These are phyloP conservation scores for Pluvialis apricaria DNA, from an alignment of 2,113 vertebrate genomes.

Conservation along the genomic window DNA sequence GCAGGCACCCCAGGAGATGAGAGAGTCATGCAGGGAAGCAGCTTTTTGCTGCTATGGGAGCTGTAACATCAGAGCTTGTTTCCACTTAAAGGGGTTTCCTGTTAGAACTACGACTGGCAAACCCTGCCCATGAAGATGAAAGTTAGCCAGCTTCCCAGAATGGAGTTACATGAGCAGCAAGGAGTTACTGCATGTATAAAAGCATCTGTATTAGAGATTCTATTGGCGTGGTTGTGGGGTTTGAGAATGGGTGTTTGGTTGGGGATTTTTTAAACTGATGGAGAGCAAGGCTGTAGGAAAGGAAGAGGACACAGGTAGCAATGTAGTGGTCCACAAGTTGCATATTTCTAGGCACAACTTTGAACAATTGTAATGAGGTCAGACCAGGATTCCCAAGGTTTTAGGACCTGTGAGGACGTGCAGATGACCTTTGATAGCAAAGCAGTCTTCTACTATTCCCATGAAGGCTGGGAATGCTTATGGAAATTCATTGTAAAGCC, in stretches of 20 bases:
- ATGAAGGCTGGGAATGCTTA: not conserved
- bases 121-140: not conserved
- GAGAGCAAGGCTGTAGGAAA: not conserved
- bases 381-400: not conserved
- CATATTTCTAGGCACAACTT: not conserved
- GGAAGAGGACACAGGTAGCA: not conserved
- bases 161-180: not conserved
- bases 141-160: not conserved
- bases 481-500: not conserved
- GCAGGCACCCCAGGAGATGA: slow-evolving; percentile 48
- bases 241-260: not conserved
- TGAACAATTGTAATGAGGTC: not conserved
- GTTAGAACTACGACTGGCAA: not conserved
- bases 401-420: not conserved
- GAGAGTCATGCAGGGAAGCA: slow-evolving; percentile 34
- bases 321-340: not conserved
- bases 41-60: slow-evolving; percentile 34
- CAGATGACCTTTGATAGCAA: not conserved
- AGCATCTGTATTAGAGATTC: not conserved
- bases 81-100: slow-evolving; percentile 21
- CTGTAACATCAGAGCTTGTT: not conserved
- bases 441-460: not conserved
- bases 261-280: not conserved
- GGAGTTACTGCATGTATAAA: not conserved
- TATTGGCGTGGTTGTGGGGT: not conserved